A percentile compares a stretch with the other conserved stretches of the same genome.
Evolutionary conservation across 2,113 vertebrate genomes (phyloP).

Genomic region (Colius striatus): DNA sequence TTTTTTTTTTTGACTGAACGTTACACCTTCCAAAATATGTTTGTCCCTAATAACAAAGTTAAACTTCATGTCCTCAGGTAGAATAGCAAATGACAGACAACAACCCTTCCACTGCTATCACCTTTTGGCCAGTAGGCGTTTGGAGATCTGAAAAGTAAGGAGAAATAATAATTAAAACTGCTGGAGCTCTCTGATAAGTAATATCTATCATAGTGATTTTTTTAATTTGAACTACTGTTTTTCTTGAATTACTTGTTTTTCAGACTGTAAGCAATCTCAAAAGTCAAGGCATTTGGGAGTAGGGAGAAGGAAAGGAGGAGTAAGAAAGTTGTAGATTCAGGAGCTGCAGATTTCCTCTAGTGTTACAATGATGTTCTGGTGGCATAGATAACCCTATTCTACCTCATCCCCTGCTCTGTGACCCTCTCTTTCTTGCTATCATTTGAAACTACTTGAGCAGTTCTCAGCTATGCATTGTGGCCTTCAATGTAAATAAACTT

Average conservation of each 20-base stretch:
- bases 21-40: background rate
- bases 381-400: background rate
- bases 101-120: background rate
- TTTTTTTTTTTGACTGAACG: background rate
- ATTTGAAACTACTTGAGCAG: background rate
- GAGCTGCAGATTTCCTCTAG: background rate
- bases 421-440: background rate
- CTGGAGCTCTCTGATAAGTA: background rate
- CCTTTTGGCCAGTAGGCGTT: background rate
- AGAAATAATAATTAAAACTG: background rate
- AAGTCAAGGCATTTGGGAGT: background rate
- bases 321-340: background rate
- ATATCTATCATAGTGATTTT: background rate
- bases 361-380: background rate
- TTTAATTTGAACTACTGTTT: background rate
- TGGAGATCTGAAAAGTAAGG: background rate
- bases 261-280: background rate
- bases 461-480: background rate
- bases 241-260: background rate
- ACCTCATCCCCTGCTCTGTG: rapidly evolving
- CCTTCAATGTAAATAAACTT: background rate
- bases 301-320: background rate
- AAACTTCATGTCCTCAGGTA: background rate
- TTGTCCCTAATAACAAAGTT: background rate
- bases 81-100: background rate